Percentiles rank a stretch among this genome's conserved stretches.
Evolutionary conservation across 2,113 vertebrate species (phyloP).

Genomic region (Mormoops blainvillei): DNA sequence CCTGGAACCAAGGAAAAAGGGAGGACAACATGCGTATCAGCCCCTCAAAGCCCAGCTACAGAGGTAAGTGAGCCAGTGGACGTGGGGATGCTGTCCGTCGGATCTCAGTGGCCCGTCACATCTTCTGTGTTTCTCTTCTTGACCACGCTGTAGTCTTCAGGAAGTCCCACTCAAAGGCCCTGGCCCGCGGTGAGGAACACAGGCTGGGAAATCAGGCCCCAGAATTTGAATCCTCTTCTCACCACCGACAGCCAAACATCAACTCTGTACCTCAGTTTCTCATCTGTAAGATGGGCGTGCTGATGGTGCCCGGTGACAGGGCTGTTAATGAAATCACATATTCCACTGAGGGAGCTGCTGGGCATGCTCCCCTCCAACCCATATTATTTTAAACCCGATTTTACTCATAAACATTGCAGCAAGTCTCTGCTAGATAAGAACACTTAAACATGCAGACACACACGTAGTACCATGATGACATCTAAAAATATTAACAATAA

Average conservation of each 20-base stretch:
- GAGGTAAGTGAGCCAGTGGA: rapidly evolving
- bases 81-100: rapidly evolving
- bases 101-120: neutral
- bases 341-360: neutral
- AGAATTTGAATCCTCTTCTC: neutral
- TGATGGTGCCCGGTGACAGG: too few species aligned
- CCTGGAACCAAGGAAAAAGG: neutral
- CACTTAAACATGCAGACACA: neutral
- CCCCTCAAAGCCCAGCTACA: neutral
- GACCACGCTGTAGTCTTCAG: neutral
- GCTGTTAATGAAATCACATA: neutral
- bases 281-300: too few species aligned
- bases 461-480: neutral
- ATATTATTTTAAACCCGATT: neutral
- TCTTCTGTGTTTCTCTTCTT: neutral
- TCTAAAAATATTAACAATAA: neutral
- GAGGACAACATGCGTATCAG: too few species aligned
- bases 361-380: neutral
- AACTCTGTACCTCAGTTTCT: too few species aligned
- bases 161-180: neutral
- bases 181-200: neutral
- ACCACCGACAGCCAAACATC: neutral
- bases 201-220: neutral
- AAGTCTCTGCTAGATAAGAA: neutral
- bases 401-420: neutral